Evolutionary conservation across 2,113 vertebrate species (phyloP), one percentile per base, ranked within the genome.

Genomic region (Agapornis roseicollis): DNA sequence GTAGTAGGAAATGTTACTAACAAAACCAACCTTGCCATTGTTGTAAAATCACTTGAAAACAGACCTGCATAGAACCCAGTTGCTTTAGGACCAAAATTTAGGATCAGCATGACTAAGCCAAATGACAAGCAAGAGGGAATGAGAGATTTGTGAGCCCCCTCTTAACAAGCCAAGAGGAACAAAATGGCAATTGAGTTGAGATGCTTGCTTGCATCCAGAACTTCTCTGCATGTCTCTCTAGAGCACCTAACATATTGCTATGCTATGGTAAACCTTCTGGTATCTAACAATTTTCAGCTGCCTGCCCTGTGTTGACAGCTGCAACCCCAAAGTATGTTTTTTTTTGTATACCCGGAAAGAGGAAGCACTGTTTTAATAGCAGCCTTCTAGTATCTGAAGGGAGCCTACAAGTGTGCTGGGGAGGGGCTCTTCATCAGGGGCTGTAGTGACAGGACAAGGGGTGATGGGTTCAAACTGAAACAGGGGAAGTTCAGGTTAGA

Each of bases 181-280:
- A 82, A 81, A 88, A 73, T 37, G 20, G 23, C 16, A 72, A 13
- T 6, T 82, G 16, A 15, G 37, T 28, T 71, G 46, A 47, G 33
- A 16, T 85, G 13, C 4, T 35, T 52, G 20, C 19, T 18, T 69
- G 49, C 88, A 69, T 24, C 8, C 10, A 47, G 20, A 68, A 87
- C 25, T 29, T 73, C 23, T 76, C 41, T 6, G 0, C 5, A 14
- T 5, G 4, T 49, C 13, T 78, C 33, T 60, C 46, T 27, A 66
- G 25, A 53, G 15, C 8, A 44, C 27, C 49, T 85, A 35, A 66
- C 23, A 68, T 84, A 70, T 72, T 87, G 20, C 33, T 69, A 13
- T 0, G 1, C 6, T 49, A 8, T 11, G 12, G 17, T 37, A 56
- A 46, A 55, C 3, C 3, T 7, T 76, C 52, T 52, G 19, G 7